These are phyloP conservation scores for Corythoichthys haematopterus DNA, from an alignment of 2,113 vertebrate genomes.

Conservation along the genomic window DNA sequence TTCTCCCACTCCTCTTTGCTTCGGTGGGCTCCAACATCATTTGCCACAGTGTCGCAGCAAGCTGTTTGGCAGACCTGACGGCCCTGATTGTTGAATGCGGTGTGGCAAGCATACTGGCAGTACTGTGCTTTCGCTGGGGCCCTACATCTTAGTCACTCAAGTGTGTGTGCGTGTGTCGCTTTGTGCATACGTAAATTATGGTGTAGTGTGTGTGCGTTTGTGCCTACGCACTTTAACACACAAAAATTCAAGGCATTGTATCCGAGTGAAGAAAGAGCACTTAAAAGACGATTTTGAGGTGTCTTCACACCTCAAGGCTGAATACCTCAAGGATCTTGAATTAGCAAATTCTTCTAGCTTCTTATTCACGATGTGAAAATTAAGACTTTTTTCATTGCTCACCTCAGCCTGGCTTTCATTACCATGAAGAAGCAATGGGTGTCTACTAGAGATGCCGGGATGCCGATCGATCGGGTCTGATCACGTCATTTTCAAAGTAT, in stretches of 20 bases:
- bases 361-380: neutral
- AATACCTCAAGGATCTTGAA: neutral
- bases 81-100: constrained; percentile 42
- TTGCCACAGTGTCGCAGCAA: constrained; percentile 50
- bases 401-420: neutral
- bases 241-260: neutral
- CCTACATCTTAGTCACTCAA: constrained; percentile 50
- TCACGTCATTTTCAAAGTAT: too few species aligned
- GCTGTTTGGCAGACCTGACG: constrained; percentile 53
- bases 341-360: neutral
- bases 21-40: constrained; percentile 52
- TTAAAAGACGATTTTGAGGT: neutral
- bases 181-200: constrained; percentile 15
- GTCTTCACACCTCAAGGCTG: neutral
- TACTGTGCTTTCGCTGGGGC: constrained; percentile 61
- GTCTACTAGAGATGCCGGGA: too few species aligned
- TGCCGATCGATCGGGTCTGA: too few species aligned
- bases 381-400: neutral
- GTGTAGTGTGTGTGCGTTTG: constrained; percentile 8
- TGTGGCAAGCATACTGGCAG: constrained; percentile 49
- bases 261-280: neutral
- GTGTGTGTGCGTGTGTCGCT: constrained; percentile 18
- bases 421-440: neutral
- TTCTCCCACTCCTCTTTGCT: constrained; percentile 33
- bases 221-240: neutral